Evolutionary conservation across 2,797 vertebrate genomes (phyloP), one percentile per base, ranked within the genome.

Genomic region (Chaenodraco wilsoni): DNA sequence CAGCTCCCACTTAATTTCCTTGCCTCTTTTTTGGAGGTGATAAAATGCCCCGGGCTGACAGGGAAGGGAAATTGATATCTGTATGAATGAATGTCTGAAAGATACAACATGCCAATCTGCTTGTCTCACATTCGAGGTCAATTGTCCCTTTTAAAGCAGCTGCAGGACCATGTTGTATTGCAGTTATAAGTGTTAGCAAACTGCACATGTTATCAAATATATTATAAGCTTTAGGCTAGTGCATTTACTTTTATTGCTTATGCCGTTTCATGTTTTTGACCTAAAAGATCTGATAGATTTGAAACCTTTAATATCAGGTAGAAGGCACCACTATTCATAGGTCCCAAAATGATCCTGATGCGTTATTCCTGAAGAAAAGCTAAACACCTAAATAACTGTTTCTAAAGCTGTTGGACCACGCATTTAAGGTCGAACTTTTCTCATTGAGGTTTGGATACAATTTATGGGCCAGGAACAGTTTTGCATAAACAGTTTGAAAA

Each of bases 401-500:
- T 73, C 50, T 44, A 43, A 33, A 10, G 55, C 52, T 61, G 31
- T 43, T 43, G 55, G 79, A 74, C 74, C 72, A 78, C 72, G 87
- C 73, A 82, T 51, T 67, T 16, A 50, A 65, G 67, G 51, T 74
- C n/a, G 3, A 13, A 67, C 55, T 64, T 76, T 69, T 49, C 84
- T 88, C 78, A 80, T 74, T 87, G 86, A 87, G 48, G 80, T 86
- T 91, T 89, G 92, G 83, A 85, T 67, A 57, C 83, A 88, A 87
- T 91, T 91, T 83, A 79, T 80, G 82, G 81, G 72, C 65, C 88
- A 85, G 79, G 83, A 89, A 87, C 85, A 90, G 67, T 88, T 95
- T 94, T 93, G 88, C 93, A 94, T 94, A 92, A 94, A 91, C 79
- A 92, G 83, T 88, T 89, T 86, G 81, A 62, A 90, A 92, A 91